Base-by-base conservation (phyloP, 2,797 vertebrate species). In the Mormyrus hasselquistii region DNA sequence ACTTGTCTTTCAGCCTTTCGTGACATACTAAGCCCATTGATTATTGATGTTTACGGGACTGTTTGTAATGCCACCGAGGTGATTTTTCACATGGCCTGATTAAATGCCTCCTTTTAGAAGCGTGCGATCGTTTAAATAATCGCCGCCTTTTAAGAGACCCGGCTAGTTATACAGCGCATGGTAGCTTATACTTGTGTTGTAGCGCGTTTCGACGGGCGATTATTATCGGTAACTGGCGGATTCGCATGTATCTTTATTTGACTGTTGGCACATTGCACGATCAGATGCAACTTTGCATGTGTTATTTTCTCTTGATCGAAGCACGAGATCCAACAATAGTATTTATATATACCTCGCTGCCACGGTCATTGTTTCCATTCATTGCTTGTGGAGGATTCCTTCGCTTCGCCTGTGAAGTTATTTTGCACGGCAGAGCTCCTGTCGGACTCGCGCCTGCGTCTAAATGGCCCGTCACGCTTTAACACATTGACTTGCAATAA, bases 321-420 rank as follows among this genome's bases (percentile, higher is more conserved):
- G 14, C 41, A 50, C 76, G 38, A 57, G 82, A 57, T 41, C 55
- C 22, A 34, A 55, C 65, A 88, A 79, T 44, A n/a, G 85, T 57
- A 52, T 87, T 29, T 38, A 41, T 87, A 29, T 55, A 22, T 34
- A 5, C 34, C 14, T 82, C 47, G 22, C 10, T 5, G 25, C 82
- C 59, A 88, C 84, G 89, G 19, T 90, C 89, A 90, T 92, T 92
- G 92, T 94, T 91, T 93, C 69, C 52, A 59, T 89, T 93, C 92
- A 92, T 91, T 91, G 90, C 89, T 90, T 49, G 49, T 41, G 69
- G 53, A 65, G 62, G 88, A 83, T 82, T 79, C 89, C 79, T n/a
- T 89, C 53, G n/a, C 16, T 44, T 3, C 62, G 53, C 52, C 29
- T 89, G 83, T 88, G 88, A 65, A 38, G 38, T 89, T 19, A 50